Evolutionary conservation across 2,113 vertebrate species (phyloP).

Genomic region (Zingel zingel): DNA sequence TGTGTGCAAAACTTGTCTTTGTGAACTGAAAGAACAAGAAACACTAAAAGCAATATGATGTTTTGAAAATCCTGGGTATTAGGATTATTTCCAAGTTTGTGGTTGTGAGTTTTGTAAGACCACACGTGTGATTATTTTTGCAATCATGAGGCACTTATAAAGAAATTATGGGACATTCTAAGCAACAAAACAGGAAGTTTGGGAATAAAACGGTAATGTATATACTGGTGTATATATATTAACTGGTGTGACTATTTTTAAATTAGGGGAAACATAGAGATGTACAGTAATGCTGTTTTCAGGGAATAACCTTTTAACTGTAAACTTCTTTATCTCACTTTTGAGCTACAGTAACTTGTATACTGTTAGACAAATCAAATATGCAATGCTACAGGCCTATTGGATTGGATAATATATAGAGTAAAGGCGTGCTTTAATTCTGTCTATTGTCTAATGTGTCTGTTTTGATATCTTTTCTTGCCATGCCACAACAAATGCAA

Average conservation of each 20-base stretch:
- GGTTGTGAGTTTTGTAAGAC: conserved; percentile 6
- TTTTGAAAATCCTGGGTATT: conserved; percentile 1
- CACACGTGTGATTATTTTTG: conserved; percentile 16
- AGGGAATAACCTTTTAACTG: background rate
- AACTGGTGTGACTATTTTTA: background rate
- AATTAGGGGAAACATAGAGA: background rate
- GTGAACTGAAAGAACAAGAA: background rate
- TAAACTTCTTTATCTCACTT: background rate
- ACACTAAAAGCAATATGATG: background rate
- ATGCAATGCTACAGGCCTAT: background rate
- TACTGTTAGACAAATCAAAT: conserved; percentile 13
- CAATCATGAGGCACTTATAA: conserved; percentile 25
- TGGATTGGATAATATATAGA: background rate
- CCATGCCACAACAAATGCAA: background rate
- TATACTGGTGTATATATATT: background rate
- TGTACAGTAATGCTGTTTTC: background rate
- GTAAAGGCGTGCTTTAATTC: background rate
- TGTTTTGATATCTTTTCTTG: background rate
- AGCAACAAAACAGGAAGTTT: background rate
- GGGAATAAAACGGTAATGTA: background rate
- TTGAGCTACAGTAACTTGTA: background rate
- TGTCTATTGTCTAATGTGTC: background rate
- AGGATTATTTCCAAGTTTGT: conserved; percentile 8
- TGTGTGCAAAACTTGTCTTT: background rate
- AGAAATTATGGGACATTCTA: background rate